phyloP scores from a whole-genome alignment of 2,113 vertebrate genomes.

The Accipiter cooperii region DNA sequence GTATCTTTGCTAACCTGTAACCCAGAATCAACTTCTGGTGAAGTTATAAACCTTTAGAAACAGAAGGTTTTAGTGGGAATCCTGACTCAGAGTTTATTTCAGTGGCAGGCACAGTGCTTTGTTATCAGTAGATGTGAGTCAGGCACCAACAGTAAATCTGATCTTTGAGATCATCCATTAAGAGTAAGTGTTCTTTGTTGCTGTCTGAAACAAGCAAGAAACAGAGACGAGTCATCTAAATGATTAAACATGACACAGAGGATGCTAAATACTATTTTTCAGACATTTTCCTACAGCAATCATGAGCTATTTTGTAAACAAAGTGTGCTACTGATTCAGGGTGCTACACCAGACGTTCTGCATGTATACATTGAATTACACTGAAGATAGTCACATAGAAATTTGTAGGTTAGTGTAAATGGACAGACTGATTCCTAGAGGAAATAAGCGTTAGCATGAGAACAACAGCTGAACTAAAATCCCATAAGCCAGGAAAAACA shows the following conservation, averaged over 20 bases:
- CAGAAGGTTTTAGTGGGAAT: neutral
- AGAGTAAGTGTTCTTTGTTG: constrained; percentile 43
- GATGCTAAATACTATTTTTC: constrained; percentile 29
- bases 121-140: constrained; percentile 34
- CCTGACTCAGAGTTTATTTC: constrained; percentile 42
- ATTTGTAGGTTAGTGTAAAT: constrained; percentile 44
- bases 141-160: constrained; percentile 26
- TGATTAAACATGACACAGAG: constrained; percentile 39
- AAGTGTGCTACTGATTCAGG: neutral
- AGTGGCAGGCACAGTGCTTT: neutral
- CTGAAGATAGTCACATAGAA: constrained; percentile 25
- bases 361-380: constrained; percentile 19
- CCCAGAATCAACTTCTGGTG: neutral
- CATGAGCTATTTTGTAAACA: constrained; percentile 16
- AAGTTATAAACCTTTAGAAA: neutral
- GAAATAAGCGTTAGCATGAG: constrained; percentile 78
- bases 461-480: constrained; percentile 78
- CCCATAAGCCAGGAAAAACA: constrained; percentile 81
- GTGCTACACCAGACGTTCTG: neutral
- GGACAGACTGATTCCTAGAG: constrained; percentile 69
- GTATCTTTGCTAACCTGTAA: constrained; percentile 4
- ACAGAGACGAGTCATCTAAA: constrained; percentile 25
- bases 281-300: neutral
- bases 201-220: constrained; percentile 35
- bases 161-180: constrained; percentile 2